Evolutionary conservation across 37 sponge, comb jelly and placozoan species (phyloP).

Genomic region (Amphimedon queenslandica): DNA sequence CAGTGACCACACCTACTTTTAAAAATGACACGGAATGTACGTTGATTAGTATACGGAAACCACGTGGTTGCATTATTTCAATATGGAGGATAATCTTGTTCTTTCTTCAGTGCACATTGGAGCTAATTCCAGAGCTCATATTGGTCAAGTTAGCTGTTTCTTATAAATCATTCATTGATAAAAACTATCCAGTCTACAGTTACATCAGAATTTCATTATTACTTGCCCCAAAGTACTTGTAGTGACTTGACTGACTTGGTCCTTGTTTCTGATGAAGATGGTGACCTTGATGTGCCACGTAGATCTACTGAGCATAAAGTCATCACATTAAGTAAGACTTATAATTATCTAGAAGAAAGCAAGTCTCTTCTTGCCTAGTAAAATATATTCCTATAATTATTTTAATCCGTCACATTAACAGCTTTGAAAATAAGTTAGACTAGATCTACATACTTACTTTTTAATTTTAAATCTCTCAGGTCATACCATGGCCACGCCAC

Average conservation of each 20-base stretch:
- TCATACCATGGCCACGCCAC: conserved; percentile 37
- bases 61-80: no score
- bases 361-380: background rate
- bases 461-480: conserved; percentile 7
- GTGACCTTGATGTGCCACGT: conserved; percentile 26
- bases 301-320: no score
- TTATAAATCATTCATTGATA: background rate
- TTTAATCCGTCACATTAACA: no score
- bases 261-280: conserved; percentile 25
- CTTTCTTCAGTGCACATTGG: conserved; percentile 20
- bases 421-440: no score
- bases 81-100: no score
- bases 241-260: background rate
- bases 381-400: background rate
- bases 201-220: background rate
- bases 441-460: no score
- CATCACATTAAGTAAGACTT: conserved; percentile 11
- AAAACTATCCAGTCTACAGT: background rate
- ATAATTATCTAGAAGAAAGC: no score
- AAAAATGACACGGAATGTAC: no score
- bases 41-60: no score
- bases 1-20: no score
- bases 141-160: background rate
- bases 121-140: background rate
- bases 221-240: background rate